These are phyloP conservation scores for Pseudochirops cupreus DNA, from an alignment of 2,797 vertebrate species.

Conservation along the genomic window DNA sequence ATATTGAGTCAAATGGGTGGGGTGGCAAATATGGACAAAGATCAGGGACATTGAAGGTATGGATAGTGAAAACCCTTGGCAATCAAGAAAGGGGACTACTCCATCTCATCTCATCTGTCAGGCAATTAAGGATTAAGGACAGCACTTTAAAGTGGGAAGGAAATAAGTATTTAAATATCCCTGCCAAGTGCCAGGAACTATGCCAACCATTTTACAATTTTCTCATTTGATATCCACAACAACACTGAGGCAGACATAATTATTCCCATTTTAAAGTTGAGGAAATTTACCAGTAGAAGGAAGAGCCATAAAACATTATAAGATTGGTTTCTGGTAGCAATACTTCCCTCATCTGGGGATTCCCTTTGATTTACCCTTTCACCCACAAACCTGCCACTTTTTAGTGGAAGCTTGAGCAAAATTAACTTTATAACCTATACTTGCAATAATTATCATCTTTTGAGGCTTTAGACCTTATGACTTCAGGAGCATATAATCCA, in stretches of 20 bases:
- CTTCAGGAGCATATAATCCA: neutral
- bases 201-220: neutral
- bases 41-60: neutral
- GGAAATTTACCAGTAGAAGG: neutral
- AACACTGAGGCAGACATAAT: neutral
- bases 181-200: neutral
- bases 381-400: neutral
- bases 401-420: neutral
- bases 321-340: neutral
- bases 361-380: neutral
- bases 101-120: neutral
- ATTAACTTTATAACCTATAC: neutral
- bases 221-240: neutral
- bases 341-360: neutral
- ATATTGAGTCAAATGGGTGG: neutral
- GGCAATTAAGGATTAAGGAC: neutral
- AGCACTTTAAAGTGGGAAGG: neutral
- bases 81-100: neutral
- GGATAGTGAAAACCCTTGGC: neutral
- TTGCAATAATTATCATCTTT: neutral
- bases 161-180: neutral
- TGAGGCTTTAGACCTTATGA: neutral
- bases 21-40: neutral
- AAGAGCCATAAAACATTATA: neutral
- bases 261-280: neutral